Conservation (phyloP, 2,888 invertebrate species). For the Drosophila cognata region DNA sequence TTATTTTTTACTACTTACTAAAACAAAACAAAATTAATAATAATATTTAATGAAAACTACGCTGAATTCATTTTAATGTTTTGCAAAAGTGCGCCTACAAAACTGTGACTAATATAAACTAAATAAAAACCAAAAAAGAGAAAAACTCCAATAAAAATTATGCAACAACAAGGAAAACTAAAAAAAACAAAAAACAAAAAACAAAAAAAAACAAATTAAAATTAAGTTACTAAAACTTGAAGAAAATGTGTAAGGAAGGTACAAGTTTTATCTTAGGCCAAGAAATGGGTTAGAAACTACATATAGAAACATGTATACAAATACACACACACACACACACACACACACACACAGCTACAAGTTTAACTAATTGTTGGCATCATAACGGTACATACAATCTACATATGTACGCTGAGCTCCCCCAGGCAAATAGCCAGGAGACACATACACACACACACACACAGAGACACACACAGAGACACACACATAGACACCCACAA, state of each 20-base stretch:
- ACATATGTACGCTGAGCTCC: conserved; percentile 69
- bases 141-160: conserved; percentile 68
- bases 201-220: conserved; percentile 18
- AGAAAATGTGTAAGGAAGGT: conserved; percentile 17
- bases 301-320: conserved; percentile 27
- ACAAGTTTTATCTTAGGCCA: conserved; percentile 48
- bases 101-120: conserved; percentile 72
- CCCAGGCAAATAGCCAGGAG: conserved; percentile 31
- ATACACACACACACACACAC: conserved; percentile 23
- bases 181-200: conserved; percentile 16
- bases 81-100: conserved; percentile 71
- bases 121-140: conserved; percentile 33
- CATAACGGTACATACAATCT: conserved; percentile 72
- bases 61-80: conserved; percentile 63
- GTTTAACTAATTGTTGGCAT: conserved; percentile 53
- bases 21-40: conserved; percentile 38
- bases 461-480: conserved; percentile 16
- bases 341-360: conserved; percentile 15
- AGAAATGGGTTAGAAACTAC: conserved; percentile 23
- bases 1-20: conserved; percentile 69
- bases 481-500: conserved; percentile 15
- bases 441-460: conserved; percentile 22
- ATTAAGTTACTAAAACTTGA: conserved; percentile 33
- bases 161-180: conserved; percentile 35
- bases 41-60: conserved; percentile 52